A percentile compares a stretch with the other conserved stretches of the same genome.
Evolutionary conservation across 1,140 invertebrate genomes (phyloP).

Genomic region (Caenorhabditis tropicalis): DNA sequence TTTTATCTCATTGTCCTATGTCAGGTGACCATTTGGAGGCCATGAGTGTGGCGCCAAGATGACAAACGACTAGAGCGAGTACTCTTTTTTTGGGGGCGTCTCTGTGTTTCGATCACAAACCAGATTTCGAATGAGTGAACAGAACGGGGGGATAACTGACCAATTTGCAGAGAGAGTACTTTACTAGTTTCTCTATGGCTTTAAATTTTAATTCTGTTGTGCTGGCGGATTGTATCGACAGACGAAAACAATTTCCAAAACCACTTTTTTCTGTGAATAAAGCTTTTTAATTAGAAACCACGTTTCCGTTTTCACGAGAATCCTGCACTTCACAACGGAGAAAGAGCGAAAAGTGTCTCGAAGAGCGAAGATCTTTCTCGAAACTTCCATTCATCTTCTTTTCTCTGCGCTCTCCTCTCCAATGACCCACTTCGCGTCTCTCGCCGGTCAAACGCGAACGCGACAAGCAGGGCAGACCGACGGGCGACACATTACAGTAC

Average conservation of each 20-base stretch:
- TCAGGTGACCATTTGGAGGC: constrained; percentile 35
- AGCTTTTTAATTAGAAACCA: no score
- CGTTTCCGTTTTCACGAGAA: no score
- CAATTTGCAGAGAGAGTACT: neutral
- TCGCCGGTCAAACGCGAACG: neutral
- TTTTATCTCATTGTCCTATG: constrained; percentile 15
- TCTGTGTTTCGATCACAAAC: constrained; percentile 22
- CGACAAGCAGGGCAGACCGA: constrained; percentile 21
- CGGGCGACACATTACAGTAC: constrained; percentile 36
- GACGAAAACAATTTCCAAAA: no score
- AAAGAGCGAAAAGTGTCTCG: neutral
- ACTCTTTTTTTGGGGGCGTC: constrained; percentile 6
- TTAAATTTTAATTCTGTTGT: neutral
- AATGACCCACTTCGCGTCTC: constrained; percentile 6
- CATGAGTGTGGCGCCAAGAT: constrained; percentile 23
- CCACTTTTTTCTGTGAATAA: no score
- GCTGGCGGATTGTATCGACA: no score
- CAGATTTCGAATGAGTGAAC: constrained; percentile 21
- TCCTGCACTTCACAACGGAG: neutral
- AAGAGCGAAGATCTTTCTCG: constrained; percentile 8
- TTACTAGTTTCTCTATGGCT: neutral
- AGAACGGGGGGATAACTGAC: constrained; percentile 20
- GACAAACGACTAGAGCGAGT: constrained; percentile 12
- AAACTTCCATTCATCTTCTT: neutral
- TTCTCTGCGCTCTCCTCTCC: neutral